Evolutionary conservation across 2,113 vertebrate species (phyloP).

Genomic region (Ctenomys sociabilis): DNA sequence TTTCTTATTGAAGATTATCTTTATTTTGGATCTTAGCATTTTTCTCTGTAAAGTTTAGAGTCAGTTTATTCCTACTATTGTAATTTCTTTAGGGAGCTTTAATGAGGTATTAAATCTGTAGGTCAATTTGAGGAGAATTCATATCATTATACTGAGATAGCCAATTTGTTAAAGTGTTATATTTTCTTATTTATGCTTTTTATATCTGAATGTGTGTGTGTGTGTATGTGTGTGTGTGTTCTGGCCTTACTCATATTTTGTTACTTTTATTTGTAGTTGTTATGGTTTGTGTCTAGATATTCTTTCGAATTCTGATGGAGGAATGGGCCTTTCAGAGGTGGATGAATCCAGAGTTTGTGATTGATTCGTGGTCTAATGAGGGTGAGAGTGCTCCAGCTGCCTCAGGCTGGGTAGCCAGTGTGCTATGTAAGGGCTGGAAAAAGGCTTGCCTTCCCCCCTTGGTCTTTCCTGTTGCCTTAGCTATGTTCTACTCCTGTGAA

Average conservation of each 20-base stretch:
- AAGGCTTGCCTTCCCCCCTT: background rate
- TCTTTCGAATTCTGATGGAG: background rate
- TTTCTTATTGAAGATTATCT: background rate
- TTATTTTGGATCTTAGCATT: constrained; percentile 47
- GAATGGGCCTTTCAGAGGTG: background rate
- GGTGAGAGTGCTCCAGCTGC: background rate
- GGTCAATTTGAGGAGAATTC: constrained; percentile 2
- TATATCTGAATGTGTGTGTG: background rate
- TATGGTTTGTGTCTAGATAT: background rate
- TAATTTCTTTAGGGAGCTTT: background rate
- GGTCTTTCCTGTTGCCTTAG: background rate
- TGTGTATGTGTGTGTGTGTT: background rate
- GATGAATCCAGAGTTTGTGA: background rate
- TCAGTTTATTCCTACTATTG: background rate
- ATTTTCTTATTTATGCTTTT: background rate
- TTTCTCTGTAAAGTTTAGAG: constrained; percentile 44
- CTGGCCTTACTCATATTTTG: background rate
- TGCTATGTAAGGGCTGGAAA: background rate
- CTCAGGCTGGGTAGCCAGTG: too few species aligned
- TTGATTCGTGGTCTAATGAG: background rate
- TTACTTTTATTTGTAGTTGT: background rate
- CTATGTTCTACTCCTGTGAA: too few species aligned
- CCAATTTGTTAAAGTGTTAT: background rate
- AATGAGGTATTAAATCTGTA: constrained; percentile 10
- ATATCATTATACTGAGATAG: background rate